phyloP scores from a whole-genome alignment of 1,140 invertebrate species.

The Pachypeltis micranthus region DNA sequence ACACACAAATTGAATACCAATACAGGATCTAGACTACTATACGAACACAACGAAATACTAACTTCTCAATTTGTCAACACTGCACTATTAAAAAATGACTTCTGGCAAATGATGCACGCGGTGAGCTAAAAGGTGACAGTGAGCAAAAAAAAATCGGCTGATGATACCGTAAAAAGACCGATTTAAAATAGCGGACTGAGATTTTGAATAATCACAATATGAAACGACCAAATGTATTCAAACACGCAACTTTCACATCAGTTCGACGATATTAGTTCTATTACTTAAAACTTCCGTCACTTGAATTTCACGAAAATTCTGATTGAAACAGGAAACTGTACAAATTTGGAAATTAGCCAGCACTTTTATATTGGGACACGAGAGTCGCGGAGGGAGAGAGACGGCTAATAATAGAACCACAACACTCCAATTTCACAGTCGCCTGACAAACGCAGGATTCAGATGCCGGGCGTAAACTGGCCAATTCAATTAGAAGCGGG shows the following conservation, averaged over 20 bases:
- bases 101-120: not conserved
- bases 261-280: no score
- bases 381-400: not conserved
- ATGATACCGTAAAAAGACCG: no score
- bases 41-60: constrained; percentile 1
- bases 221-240: no score
- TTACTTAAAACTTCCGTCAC: no score
- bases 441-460: no score
- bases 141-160: not conserved
- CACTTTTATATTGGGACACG: not conserved
- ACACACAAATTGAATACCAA: not conserved
- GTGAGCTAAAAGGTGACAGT: not conserved
- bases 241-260: no score
- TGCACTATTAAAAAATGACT: not conserved
- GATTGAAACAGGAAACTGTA: constrained; percentile 19
- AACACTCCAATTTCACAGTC: no score
- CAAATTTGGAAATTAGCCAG: constrained; percentile 16
- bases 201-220: no score
- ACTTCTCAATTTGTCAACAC: not conserved
- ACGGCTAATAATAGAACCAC: not conserved
- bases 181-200: no score
- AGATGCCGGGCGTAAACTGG: no score
- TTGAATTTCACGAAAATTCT: constrained; percentile 13
- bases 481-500: no score
- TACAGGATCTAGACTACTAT: not conserved